Conservation (phyloP, 2,888 invertebrate species). For the Diploptera punctata region DNA sequence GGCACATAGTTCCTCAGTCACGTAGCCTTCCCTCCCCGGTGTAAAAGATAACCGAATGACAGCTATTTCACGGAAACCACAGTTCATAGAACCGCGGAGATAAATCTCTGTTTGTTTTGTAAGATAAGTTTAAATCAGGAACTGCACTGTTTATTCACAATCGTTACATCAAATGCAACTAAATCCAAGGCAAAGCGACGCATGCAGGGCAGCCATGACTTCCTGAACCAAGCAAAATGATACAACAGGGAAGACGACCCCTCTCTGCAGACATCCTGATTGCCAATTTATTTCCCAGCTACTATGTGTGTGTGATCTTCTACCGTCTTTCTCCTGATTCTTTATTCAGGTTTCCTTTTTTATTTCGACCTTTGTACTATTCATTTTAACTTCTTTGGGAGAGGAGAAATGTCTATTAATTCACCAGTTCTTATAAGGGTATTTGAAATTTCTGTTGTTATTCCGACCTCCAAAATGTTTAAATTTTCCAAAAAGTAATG, state of each 20-base stretch:
- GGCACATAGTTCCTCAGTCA: too few species aligned
- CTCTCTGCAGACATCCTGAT: slow-evolving; percentile 19
- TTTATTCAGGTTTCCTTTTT: slow-evolving; percentile 1
- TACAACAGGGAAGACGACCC: slow-evolving; percentile 16
- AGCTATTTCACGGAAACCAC: too few species aligned
- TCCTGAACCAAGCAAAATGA: slow-evolving; percentile 18
- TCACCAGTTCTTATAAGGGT: too few species aligned
- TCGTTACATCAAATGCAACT: neutral
- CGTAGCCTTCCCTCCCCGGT: too few species aligned
- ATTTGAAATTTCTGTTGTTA: too few species aligned
- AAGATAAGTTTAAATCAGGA: too few species aligned
- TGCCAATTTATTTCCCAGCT: slow-evolving; percentile 28
- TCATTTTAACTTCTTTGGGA: slow-evolving; percentile 4
- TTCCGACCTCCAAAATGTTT: too few species aligned
- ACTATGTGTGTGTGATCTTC: neutral
- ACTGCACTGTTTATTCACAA: slow-evolving; percentile 2
- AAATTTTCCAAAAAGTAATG: too few species aligned
- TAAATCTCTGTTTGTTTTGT: too few species aligned
- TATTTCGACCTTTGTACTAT: neutral
- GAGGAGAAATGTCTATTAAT: too few species aligned
- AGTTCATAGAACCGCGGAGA: too few species aligned
- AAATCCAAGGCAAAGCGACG: neutral
- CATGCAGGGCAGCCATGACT: neutral
- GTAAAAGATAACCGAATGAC: too few species aligned
- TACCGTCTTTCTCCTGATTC: neutral